These are phyloP conservation scores for Aldabrachelys gigantea DNA, from an alignment of 2,113 vertebrate genomes.

Conservation along the genomic window DNA sequence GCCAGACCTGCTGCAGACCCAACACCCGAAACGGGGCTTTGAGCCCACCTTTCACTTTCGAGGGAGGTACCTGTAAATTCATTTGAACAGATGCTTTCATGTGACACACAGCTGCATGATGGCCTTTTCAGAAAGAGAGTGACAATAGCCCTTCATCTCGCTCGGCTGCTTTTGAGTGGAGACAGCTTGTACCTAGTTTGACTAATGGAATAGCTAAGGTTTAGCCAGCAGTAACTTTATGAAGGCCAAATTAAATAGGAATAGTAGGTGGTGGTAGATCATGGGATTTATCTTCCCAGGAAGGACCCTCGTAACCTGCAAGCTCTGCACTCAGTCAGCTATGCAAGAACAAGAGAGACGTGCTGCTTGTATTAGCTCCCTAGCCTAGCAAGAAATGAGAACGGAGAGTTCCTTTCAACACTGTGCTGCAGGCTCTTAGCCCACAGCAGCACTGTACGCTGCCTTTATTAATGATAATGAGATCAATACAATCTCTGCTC, in stretches of 20 bases:
- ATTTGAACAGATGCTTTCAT: not conserved
- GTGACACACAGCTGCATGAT: not conserved
- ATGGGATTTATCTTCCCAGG: constrained; percentile 9
- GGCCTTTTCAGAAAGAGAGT: not conserved
- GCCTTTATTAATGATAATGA: constrained; percentile 31
- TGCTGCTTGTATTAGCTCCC: not conserved
- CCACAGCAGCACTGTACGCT: not conserved
- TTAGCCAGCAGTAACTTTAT: constrained; percentile 43
- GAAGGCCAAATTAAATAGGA: constrained; percentile 38
- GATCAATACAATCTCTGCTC: not conserved
- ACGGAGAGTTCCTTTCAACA: not conserved
- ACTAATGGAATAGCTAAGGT: constrained; percentile 37
- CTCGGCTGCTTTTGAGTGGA: not conserved
- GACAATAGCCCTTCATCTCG: not conserved
- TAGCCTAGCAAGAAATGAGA: not conserved
- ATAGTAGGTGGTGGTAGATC: constrained; percentile 12
- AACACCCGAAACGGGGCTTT: constrained; percentile 73
- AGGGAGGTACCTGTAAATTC: constrained; percentile 44
- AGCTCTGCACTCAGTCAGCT: not conserved
- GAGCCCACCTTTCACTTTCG: not conserved
- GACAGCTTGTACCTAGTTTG: not conserved
- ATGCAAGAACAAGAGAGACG: not conserved
- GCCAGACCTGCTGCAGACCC: constrained; percentile 80
- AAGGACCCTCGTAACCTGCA: not conserved
- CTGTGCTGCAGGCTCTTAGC: not conserved